Conservation (phyloP, 2,888 invertebrate species). For the Sisyra terminalis region DNA sequence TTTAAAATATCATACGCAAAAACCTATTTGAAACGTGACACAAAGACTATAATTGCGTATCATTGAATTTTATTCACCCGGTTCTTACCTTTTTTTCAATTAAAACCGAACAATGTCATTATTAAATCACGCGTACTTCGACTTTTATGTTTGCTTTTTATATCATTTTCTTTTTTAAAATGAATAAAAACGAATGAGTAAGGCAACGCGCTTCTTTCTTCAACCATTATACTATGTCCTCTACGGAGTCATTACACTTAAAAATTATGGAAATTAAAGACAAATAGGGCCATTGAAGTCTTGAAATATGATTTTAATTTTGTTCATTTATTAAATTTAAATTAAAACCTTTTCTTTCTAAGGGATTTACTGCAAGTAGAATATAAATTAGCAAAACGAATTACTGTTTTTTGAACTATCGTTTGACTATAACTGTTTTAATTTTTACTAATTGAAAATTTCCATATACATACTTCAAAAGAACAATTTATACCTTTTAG, state of each 20-base stretch:
- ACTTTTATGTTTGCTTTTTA: constrained; percentile 5
- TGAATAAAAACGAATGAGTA: neutral
- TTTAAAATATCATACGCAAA: no score
- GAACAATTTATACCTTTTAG: neutral
- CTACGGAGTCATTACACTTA: neutral
- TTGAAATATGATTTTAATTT: neutral
- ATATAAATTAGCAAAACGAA: no score
- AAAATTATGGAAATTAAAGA: neutral
- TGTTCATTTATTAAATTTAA: no score
- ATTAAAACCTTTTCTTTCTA: no score
- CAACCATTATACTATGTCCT: neutral
- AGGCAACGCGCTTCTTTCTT: neutral
- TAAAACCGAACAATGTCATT: constrained; percentile 9
- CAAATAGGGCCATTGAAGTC: neutral
- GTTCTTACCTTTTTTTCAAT: constrained; percentile 7
- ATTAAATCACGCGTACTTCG: constrained; percentile 6
- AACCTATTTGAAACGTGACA: neutral
- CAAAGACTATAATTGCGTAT: neutral
- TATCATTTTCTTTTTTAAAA: constrained; percentile 5
- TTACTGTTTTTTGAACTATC: no score
- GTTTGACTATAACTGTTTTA: no score
- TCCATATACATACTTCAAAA: neutral
- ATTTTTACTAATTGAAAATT: no score
- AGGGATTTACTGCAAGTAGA: neutral
- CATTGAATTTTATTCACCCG: neutral